These are phyloP conservation scores for Pampusana beccarii DNA, from an alignment of 2,113 vertebrate species.

Conservation along the genomic window DNA sequence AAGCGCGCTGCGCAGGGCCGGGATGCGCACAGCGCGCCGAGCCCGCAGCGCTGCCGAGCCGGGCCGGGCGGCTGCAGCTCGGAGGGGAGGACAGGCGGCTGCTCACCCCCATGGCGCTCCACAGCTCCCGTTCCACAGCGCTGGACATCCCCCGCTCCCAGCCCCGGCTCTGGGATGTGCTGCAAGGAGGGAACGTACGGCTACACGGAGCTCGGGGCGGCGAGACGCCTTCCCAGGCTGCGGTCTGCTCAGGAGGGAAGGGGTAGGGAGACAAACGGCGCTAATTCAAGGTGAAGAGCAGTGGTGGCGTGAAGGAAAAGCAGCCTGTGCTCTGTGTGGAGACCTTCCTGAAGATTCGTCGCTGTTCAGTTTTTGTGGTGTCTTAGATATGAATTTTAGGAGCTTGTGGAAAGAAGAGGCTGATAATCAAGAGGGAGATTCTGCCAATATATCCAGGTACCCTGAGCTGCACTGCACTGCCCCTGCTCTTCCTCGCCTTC, in stretches of 20 bases:
- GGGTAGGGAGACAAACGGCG: neutral
- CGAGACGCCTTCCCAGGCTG: neutral
- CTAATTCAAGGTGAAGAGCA: conserved; percentile 6
- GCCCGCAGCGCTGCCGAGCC: neutral
- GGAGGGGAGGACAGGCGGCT: neutral
- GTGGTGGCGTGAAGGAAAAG: neutral
- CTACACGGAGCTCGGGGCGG: neutral
- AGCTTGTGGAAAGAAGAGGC: neutral
- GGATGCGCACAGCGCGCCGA: neutral
- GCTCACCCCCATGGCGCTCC: neutral
- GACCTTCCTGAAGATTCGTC: neutral
- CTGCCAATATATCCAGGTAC: neutral
- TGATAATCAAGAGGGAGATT: neutral
- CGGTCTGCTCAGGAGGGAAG: neutral
- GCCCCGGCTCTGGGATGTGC: neutral
- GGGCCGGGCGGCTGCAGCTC: neutral
- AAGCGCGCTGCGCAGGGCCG: neutral
- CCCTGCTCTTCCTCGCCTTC: neutral
- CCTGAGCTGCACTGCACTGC: neutral
- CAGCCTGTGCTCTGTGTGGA: neutral
- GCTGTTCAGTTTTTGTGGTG: neutral
- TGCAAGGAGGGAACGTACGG: neutral
- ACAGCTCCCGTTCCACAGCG: neutral
- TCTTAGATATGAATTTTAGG: neutral
- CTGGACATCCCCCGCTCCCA: neutral